Conservation (phyloP, 2,113 vertebrate genomes). For the Anseranas semipalmata region DNA sequence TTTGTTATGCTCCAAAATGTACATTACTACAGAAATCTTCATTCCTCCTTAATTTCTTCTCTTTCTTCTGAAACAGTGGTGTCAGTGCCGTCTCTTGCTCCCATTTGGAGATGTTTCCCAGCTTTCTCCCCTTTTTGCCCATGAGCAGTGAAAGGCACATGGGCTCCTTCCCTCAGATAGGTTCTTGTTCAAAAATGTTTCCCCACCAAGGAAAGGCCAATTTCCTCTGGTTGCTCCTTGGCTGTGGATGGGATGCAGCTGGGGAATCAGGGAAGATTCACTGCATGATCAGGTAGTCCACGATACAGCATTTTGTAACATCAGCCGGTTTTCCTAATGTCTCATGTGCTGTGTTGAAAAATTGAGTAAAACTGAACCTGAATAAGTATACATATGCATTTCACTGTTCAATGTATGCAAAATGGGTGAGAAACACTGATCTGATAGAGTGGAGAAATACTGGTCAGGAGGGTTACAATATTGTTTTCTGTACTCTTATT, state of each 20-base stretch:
- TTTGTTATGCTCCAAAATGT: not conserved
- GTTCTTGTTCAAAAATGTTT: not conserved
- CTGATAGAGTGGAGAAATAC: not conserved
- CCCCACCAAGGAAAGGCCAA: not conserved
- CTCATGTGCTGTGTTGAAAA: not conserved
- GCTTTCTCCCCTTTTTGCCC: fast-evolving
- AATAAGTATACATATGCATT: not conserved
- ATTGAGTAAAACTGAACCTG: not conserved
- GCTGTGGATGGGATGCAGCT: not conserved
- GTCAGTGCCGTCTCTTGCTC: not conserved
- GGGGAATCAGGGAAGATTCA: not conserved
- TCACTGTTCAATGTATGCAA: not conserved
- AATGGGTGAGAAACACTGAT: not conserved
- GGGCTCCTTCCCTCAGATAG: not conserved
- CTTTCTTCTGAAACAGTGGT: not conserved
- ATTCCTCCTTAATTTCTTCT: not conserved
- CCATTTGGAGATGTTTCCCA: fast-evolving
- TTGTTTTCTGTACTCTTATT: not conserved
- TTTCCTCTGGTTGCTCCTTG: not conserved
- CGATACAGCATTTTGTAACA: not conserved
- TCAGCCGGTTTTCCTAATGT: not conserved
- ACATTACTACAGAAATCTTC: not conserved
- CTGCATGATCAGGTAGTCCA: not conserved
- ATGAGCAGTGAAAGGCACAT: fast-evolving
- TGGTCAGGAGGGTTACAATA: not conserved